Conservation (phyloP, 1,140 invertebrate genomes). For the Trialeurodes vaporariorum region DNA sequence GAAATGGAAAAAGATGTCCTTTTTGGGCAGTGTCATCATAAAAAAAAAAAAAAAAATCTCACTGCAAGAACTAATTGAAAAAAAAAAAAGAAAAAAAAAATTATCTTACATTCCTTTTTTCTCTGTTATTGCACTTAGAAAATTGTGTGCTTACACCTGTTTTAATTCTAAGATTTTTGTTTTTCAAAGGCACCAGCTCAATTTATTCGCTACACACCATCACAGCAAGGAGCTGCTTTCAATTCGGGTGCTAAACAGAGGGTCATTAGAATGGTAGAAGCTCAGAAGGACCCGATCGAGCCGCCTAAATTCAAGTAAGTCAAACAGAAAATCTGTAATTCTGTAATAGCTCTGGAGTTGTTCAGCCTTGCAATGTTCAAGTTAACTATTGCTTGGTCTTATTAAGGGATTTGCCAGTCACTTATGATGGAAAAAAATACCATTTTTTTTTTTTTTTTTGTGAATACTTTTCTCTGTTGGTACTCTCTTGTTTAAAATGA, state of each 20-base stretch:
- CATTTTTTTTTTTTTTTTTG: background rate
- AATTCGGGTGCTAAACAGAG: slow-evolving; percentile 96
- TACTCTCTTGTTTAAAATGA: no score
- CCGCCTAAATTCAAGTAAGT: slow-evolving; percentile 84
- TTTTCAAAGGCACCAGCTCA: slow-evolving; percentile 64
- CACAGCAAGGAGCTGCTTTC: slow-evolving; percentile 87
- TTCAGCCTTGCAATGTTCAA: background rate
- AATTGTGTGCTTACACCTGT: no score
- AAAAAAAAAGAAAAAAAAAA: no score
- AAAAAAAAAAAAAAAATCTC: no score
- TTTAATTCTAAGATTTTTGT: background rate
- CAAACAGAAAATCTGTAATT: background rate
- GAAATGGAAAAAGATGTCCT: no score
- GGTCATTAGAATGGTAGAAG: slow-evolving; percentile 93
- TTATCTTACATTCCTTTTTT: no score
- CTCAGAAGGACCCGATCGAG: slow-evolving; percentile 95
- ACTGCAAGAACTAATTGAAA: no score
- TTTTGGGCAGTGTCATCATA: no score
- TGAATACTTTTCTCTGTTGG: no score
- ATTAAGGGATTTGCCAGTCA: background rate
- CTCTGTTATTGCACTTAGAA: no score
- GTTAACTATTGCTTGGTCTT: background rate
- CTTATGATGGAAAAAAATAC: background rate
- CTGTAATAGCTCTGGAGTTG: background rate
- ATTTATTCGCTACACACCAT: slow-evolving; percentile 95